Evolutionary conservation across 2,113 vertebrate genomes (phyloP).

Genomic region (Sorex araneus): DNA sequence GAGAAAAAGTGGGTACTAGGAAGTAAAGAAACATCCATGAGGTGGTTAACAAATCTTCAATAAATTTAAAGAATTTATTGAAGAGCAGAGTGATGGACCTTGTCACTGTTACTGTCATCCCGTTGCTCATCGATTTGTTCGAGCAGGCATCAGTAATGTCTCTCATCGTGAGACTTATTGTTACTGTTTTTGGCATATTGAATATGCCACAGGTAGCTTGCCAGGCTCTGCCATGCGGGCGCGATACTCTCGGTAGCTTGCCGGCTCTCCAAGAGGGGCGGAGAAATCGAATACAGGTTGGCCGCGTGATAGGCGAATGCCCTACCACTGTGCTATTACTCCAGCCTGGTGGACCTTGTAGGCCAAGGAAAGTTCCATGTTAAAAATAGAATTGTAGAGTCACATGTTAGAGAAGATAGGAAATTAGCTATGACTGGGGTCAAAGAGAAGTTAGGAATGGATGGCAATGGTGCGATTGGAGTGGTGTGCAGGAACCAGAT

Average conservation of each 20-base stretch:
- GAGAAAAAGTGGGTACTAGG: not conserved
- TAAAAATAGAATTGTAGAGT: not conserved
- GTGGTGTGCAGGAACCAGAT: not conserved
- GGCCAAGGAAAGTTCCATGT: not conserved
- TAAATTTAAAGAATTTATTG: not conserved
- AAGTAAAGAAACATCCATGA: not conserved
- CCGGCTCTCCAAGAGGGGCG: no score
- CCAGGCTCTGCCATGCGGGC: no score
- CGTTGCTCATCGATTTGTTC: no score
- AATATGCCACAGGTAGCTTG: no score
- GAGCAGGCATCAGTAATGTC: no score
- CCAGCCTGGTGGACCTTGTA: fast-evolving
- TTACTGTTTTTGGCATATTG: no score
- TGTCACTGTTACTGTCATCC: no score
- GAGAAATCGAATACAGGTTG: no score
- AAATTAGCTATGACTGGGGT: not conserved
- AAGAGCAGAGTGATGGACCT: not conserved
- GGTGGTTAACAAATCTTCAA: not conserved
- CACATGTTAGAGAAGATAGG: not conserved
- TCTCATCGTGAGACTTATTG: no score
- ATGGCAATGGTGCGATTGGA: not conserved
- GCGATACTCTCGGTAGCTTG: no score
- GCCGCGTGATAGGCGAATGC: no score
- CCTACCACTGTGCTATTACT: no score
- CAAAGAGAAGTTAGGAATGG: not conserved